Evolutionary conservation across 2,797 vertebrate genomes (phyloP), one percentile per base, ranked within the genome.

Genomic region (Fundulus diaphanus): DNA sequence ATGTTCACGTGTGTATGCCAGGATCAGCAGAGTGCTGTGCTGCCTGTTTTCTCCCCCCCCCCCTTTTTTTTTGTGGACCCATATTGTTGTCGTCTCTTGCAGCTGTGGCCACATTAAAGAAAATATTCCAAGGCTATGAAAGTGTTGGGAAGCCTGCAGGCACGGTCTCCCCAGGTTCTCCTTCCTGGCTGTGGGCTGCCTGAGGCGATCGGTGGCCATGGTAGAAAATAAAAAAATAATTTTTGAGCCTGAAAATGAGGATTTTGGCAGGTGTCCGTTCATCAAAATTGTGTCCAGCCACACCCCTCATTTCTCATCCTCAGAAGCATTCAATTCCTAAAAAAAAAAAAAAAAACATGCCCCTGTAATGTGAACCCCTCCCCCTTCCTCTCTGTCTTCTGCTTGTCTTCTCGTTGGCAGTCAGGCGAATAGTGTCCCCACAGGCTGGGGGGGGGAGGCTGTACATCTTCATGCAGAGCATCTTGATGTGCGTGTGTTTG

Each of bases 191-290:
- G 52, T 22, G 12, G 54, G 29, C 67, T 81, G 49, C 42, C 70
- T 13, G 68, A 74, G 63, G 74, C 66, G 40, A 74, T 77, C 42
- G 63, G 74, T 51, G 61, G 68, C 29, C 1, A 29, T 65, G 70
- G 29, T 46, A 74, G 37, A 74, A 48, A 74, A 78, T 73, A 65
- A 77, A 70, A 65, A 6, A 40, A 42, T n/a, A 1, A 29, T 22
- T 42, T 82, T 78, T 67, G 63, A 6, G 42, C 79, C 82, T 54
- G 24, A 70, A 85, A 87, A 79, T 67, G 44, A 54, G 66, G 66
- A 84, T 82, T 31, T 57, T 85, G 89, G 59, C 91, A 92, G 88
- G 83, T 91, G 84, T 84, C 87, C 91, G 87, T 94, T 93, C 89
- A 93, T 90, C 89, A 85, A 82, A 90, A 79, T 80, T 78, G 70